Base-by-base conservation (phyloP, 1,140 invertebrate genomes). In the Anadara kagoshimensis region DNA sequence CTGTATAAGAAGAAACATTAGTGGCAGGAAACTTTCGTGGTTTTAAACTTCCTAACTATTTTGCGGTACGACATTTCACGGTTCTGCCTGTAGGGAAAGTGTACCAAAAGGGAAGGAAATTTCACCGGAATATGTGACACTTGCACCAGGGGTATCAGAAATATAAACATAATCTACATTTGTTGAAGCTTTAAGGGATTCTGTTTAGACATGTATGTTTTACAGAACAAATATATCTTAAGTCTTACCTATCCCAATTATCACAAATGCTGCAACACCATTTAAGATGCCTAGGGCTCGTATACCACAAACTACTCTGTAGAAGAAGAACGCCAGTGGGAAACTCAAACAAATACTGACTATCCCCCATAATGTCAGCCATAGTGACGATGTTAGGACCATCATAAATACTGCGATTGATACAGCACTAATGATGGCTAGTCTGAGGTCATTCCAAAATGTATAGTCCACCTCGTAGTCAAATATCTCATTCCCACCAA, bases 221-320 rank as follows among this genome's bases (percentile, higher is more conserved):
- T 49, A 4, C 2, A 2, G 2, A 49, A 14, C 47, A 4, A n/a
- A 49, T 49, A 49, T 18, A 49, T 18, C n/a, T 49, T n/a, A n/a
- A 20, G 5, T 58, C 82, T 84, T 73, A 87, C 86, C 86, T 18
- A 87, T 87, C 12, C 86, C 86, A 72, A 87, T 83, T 24, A 87
- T 86, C 7, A 87, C 80, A 78, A 87, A 87, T 4, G 83, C 84
- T 29, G 86, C 84, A 26, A 83, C 84, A 44, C 86, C 86, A 76
- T 87, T 87, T 36, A 87, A 75, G 26, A 87, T 83, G 10, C 86
- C 84, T 11, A 87, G 61, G 5, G 76, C 79, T 7, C 76, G 62
- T 20, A 87, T 79, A 51, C 76, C 72, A 66, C 85, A 87, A 26
- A 84, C 82, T 29, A 80, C 77, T 20, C 82, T 73, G 69, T 87